Evolutionary conservation across 2,888 invertebrate genomes (phyloP).

Genomic region (Lymantria monacha): DNA sequence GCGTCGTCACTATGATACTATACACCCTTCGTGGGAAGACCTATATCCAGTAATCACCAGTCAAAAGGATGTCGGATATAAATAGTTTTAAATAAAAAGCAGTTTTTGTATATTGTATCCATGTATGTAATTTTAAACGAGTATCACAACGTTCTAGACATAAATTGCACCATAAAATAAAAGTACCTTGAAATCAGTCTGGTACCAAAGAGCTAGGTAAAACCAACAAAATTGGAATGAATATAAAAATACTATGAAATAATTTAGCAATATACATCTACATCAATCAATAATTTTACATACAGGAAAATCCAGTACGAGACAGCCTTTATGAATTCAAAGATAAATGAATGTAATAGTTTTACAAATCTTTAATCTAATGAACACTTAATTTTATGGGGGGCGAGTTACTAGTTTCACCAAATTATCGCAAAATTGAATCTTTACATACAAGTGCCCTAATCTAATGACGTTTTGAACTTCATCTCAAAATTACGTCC

Average conservation of each 20-base stretch:
- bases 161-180: conserved; percentile 82
- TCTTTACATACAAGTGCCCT: conserved; percentile 59
- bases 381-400: conserved; percentile 76
- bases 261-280: conserved; percentile 77
- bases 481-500: conserved; percentile 68
- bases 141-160: conserved; percentile 82
- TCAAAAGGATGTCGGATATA: too few relatives aligned
- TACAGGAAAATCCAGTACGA: conserved; percentile 68
- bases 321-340: conserved; percentile 69
- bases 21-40: too few relatives aligned
- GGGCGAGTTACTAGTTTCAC: conserved; percentile 61
- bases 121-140: conserved; percentile 77
- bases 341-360: conserved; percentile 64
- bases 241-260: conserved; percentile 81
- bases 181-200: conserved; percentile 82
- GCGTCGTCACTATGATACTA: too few relatives aligned
- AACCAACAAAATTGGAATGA: conserved; percentile 75
- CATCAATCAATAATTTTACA: conserved; percentile 63
- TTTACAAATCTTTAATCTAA: conserved; percentile 73
- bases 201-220: conserved; percentile 77
- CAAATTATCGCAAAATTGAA: conserved; percentile 70
- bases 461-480: conserved; percentile 68
- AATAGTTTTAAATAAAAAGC: conserved; percentile 28
- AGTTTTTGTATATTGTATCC: conserved; percentile 29
- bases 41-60: too few relatives aligned